Evolutionary conservation across 1,140 invertebrate species (phyloP).

Genomic region (Oreohelix idahoensis): DNA sequence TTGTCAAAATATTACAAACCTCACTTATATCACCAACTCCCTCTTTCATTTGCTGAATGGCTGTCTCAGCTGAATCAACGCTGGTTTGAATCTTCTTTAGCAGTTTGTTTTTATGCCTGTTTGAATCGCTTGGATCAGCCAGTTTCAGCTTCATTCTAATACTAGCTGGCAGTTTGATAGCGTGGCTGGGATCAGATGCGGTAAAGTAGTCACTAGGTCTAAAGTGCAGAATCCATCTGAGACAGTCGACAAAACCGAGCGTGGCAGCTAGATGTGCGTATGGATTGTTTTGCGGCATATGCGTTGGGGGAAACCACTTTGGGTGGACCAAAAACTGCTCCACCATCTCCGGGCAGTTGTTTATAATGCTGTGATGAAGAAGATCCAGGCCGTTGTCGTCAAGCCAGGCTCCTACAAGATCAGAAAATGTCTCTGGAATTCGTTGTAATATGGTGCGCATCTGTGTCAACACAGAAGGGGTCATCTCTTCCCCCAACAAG

Average conservation of each 20-base stretch:
- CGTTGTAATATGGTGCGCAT: not conserved
- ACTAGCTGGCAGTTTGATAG: conserved; percentile 2
- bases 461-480: not conserved
- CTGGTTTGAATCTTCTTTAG: not conserved
- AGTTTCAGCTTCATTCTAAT: not conserved
- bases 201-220: conserved; percentile 22
- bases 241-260: not conserved
- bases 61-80: not conserved
- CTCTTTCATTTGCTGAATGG: not conserved
- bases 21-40: not conserved
- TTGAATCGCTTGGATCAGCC: not conserved
- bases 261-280: conserved; percentile 32
- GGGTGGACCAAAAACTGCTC: not conserved
- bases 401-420: not conserved
- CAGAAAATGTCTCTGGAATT: not conserved
- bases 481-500: not conserved
- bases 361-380: conserved; percentile 21
- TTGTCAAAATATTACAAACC: not conserved
- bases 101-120: not conserved
- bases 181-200: not conserved
- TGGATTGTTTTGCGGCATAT: not conserved
- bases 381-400: conserved; percentile 4
- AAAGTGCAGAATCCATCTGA: not conserved
- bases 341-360: conserved; percentile 15
- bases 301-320: not conserved